These are phyloP conservation scores for Sinocyclocheilus anophthalmus DNA, from an alignment of 2,113 vertebrate genomes.

Conservation along the genomic window DNA sequence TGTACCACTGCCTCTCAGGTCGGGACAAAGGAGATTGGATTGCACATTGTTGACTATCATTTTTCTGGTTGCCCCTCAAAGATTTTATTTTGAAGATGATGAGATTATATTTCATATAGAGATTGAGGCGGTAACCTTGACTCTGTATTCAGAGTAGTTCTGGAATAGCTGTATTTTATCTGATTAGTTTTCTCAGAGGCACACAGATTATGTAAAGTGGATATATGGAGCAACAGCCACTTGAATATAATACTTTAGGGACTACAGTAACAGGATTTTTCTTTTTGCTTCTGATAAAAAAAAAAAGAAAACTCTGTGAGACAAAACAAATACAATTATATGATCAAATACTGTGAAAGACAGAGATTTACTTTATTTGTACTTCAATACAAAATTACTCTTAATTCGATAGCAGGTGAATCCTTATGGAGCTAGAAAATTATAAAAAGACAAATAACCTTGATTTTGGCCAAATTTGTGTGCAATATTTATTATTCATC, in stretches of 20 bases:
- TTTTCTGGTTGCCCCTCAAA: conserved; percentile 29
- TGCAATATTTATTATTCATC: too few species aligned
- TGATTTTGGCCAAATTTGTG: too few species aligned
- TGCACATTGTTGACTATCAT: conserved; percentile 31
- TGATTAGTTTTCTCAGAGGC: conserved; percentile 39
- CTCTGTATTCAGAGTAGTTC: conserved; percentile 29
- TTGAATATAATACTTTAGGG: conserved; percentile 38
- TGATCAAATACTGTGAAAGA: neutral
- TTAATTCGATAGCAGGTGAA: neutral
- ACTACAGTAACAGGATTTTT: conserved; percentile 41
- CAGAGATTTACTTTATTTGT: neutral
- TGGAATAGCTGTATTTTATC: conserved; percentile 30
- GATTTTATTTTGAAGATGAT: conserved; percentile 27
- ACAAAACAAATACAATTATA: neutral
- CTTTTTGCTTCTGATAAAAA: neutral
- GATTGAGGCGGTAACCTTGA: conserved; percentile 46
- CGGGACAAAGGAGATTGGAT: conserved; percentile 33
- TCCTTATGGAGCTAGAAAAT: neutral
- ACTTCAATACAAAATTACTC: neutral
- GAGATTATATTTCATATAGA: conserved; percentile 40
- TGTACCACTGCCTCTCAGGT: neutral
- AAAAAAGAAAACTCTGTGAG: neutral
- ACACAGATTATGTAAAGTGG: neutral
- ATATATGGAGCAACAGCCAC: neutral
- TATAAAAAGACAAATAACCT: neutral